Evolutionary conservation across 2,888 invertebrate species (phyloP).

Genomic region (Philopedon plagiatum): DNA sequence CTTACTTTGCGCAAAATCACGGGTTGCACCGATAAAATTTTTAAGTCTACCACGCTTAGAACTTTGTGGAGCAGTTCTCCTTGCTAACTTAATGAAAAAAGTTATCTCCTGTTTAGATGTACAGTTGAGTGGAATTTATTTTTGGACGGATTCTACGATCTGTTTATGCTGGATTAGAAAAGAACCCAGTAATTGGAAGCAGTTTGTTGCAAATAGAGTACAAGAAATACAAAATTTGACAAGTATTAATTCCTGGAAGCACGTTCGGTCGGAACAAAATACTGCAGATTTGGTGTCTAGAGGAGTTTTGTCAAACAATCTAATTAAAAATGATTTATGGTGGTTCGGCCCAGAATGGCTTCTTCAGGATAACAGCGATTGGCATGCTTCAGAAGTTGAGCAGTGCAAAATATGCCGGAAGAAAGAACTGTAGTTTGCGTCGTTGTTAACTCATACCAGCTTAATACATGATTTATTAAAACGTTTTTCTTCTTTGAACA

Average conservation of each 20-base stretch:
- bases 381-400: not conserved
- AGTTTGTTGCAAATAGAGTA: slow-evolving; percentile 43
- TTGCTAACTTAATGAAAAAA: slow-evolving; percentile 21
- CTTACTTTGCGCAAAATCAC: slow-evolving; percentile 40
- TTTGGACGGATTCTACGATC: slow-evolving; percentile 17
- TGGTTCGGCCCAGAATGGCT: slow-evolving; percentile 25
- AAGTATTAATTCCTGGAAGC: slow-evolving; percentile 13
- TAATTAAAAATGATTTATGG: slow-evolving; percentile 20
- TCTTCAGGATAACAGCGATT: not conserved
- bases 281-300: slow-evolving; percentile 41
- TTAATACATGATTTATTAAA: not conserved
- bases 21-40: slow-evolving; percentile 37
- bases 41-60: slow-evolving; percentile 46
- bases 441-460: not conserved
- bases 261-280: slow-evolving; percentile 36
- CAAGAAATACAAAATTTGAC: slow-evolving; percentile 27
- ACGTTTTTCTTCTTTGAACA: not conserved
- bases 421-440: not conserved
- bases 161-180: slow-evolving; percentile 16
- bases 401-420: not conserved
- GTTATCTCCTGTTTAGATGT: not conserved
- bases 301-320: not conserved
- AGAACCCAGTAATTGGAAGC: slow-evolving; percentile 23
- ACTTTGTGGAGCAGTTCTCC: slow-evolving; percentile 39
- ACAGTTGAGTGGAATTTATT: not conserved